Evolutionary conservation across 23 tunicate species (phyloP), one percentile per base, ranked within the genome.

Genomic region (Trididemnum miniatum): DNA sequence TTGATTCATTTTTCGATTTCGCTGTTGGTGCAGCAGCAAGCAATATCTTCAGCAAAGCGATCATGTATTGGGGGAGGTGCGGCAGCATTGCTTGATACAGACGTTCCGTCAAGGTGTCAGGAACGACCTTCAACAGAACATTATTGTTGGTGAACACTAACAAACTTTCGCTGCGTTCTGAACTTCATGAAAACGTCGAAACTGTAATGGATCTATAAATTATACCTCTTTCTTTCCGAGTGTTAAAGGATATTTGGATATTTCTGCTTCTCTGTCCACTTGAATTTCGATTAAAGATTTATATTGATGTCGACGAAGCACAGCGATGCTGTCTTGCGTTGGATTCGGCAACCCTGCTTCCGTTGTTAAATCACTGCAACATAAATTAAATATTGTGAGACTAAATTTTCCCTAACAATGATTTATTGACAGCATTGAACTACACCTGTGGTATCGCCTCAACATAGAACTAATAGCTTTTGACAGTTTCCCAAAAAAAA

Each of bases 11-110:
- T 52, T 93, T 88, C 1, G 90, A 79, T 59, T 92, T 96, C 5
- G 97, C 76, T 15, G 97, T 91, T 28, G 99, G 99, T 2, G 99
- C 99, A 44, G 99, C 99, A n/a, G 99, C 99, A 2, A 96, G 94
- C 44, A 96, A 59, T n/a, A 96, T 87, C 81, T 96, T 89, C 71
- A 96, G 73, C 40, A 96, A 71, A 1, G 99, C 96, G 65, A 96
- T 96, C 91, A 96, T 88, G 77, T 96, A 92, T 60, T 91, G 88
- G 22, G 99, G 97, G 18, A 96, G 66, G 52, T 96, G 83, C 9
- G 87, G 91, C 22, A 94, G 84, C 85, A 96, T 76, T 51, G 82
- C 81, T 69, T 86, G 97, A 76, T 96, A 96, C 60, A 96, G 60
- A 2, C 84, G 79, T 51, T 96, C 99, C 2, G 89, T 71, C n/a